Conservation (phyloP, 1,140 invertebrate species). For the Drosophila kepulauana region DNA sequence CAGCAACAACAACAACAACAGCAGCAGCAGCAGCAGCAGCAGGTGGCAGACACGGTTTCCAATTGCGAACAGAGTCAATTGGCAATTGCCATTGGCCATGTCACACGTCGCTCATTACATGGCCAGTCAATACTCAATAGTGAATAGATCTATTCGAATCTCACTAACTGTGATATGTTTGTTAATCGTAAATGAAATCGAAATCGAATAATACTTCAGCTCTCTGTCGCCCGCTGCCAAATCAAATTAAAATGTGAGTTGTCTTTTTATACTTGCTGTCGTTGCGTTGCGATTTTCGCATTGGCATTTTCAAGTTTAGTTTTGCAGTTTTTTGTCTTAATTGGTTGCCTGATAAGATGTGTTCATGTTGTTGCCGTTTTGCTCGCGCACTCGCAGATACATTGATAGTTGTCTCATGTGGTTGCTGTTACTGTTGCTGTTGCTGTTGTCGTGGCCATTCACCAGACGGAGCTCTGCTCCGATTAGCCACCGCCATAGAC, state of each 20-base stretch:
- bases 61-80: conserved; percentile 29
- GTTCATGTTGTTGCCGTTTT: conserved; percentile 68
- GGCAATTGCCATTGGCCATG: conserved; percentile 46
- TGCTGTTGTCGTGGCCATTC: conserved; percentile 29
- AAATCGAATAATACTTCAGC: conserved; percentile 24
- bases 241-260: conserved; percentile 72
- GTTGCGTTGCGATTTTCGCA: conserved; percentile 54
- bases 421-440: conserved; percentile 44
- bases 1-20: not conserved
- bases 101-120: conserved; percentile 53
- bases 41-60: conserved; percentile 40
- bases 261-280: conserved; percentile 3
- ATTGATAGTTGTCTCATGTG: conserved; percentile 54
- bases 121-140: conserved; percentile 16
- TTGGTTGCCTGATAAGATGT: conserved; percentile 78
- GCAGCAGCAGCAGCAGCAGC: conserved; percentile 16
- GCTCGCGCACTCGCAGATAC: conserved; percentile 31
- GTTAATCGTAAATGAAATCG: conserved; percentile 75
- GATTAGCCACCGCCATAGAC: conserved; percentile 30
- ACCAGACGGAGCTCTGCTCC: conserved; percentile 32
- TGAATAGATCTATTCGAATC: not conserved
- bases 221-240: conserved; percentile 25
- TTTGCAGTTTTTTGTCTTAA: conserved; percentile 75
- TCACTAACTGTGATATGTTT: conserved; percentile 26
- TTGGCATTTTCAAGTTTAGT: conserved; percentile 67